Evolutionary conservation across 1,140 invertebrate genomes (phyloP).

Genomic region (Grapholita molesta): DNA sequence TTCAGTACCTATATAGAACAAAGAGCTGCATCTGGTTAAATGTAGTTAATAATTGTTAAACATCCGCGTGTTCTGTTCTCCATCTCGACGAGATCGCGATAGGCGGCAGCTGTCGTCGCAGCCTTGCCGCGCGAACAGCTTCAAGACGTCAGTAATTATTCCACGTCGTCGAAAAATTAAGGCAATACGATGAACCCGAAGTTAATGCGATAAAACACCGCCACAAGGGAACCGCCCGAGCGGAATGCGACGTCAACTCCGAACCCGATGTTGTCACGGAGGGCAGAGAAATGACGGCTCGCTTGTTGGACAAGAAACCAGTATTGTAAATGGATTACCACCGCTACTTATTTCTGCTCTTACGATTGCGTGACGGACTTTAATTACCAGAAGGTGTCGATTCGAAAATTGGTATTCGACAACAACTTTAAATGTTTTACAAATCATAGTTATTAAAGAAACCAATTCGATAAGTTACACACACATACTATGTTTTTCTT

Average conservation of each 20-base stretch:
- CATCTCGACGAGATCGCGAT: slow-evolving; percentile 1
- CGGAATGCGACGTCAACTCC: slow-evolving; percentile 51
- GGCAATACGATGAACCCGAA: slow-evolving; percentile 52
- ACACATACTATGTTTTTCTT: slow-evolving; percentile 15
- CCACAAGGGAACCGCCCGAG: slow-evolving; percentile 40
- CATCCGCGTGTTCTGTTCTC: background rate
- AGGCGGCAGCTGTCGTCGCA: slow-evolving; percentile 47
- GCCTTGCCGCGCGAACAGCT: slow-evolving; percentile 56
- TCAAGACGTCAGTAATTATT: slow-evolving; percentile 59
- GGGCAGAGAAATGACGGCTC: slow-evolving; percentile 44
- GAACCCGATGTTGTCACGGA: slow-evolving; percentile 42
- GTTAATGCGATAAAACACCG: slow-evolving; percentile 50
- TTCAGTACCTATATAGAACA: background rate
- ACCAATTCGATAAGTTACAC: slow-evolving; percentile 36
- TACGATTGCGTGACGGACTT: slow-evolving; percentile 63
- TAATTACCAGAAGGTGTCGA: slow-evolving; percentile 72
- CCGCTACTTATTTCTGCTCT: slow-evolving; percentile 48
- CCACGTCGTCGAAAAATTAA: slow-evolving; percentile 62
- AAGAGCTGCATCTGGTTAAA: background rate
- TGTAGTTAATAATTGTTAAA: background rate
- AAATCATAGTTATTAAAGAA: slow-evolving; percentile 55
- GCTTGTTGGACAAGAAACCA: slow-evolving; percentile 41
- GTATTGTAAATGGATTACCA: slow-evolving; percentile 64
- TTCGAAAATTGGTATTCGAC: slow-evolving; percentile 60
- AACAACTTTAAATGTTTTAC: slow-evolving; percentile 48